A percentile compares a stretch with the other conserved stretches of the same genome.
phyloP scores from a whole-genome alignment of 2,113 vertebrate species.

The Chionomys nivalis region DNA sequence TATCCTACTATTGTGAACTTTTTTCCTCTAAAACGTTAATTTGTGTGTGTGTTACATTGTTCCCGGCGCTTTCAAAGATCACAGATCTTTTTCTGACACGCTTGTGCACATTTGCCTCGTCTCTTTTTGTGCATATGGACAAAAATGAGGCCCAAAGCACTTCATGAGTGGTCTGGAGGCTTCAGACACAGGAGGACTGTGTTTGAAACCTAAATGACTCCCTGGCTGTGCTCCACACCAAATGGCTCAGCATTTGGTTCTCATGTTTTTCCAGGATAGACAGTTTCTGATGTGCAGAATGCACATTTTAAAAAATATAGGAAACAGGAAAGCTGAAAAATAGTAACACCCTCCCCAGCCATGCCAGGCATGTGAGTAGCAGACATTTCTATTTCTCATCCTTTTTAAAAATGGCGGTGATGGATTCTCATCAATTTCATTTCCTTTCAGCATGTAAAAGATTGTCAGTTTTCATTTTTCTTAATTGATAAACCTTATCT shows the following conservation, averaged over 20 bases:
- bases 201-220: not conserved
- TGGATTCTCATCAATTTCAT: not conserved
- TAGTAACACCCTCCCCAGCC: not conserved
- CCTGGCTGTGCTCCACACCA: not conserved
- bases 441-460: not conserved
- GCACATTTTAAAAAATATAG: not conserved
- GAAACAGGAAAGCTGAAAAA: not conserved
- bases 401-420: not conserved
- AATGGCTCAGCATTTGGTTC: not conserved
- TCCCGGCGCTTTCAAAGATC: not conserved
- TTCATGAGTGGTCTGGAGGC: not conserved
- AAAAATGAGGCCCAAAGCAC: not conserved
- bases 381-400: not conserved
- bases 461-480: not conserved
- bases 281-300: slow-evolving; percentile 13
- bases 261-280: slow-evolving; percentile 9
- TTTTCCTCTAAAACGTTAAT: not conserved
- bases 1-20: not conserved
- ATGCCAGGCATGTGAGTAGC: not conserved
- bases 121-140: not conserved
- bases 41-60: not conserved
- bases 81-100: not conserved
- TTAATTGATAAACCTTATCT: not conserved
- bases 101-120: not conserved
- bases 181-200: not conserved